Evolutionary conservation across 2,113 vertebrate species (phyloP), one percentile per base, ranked within the genome.

Genomic region (Prionailurus bengalensis): DNA sequence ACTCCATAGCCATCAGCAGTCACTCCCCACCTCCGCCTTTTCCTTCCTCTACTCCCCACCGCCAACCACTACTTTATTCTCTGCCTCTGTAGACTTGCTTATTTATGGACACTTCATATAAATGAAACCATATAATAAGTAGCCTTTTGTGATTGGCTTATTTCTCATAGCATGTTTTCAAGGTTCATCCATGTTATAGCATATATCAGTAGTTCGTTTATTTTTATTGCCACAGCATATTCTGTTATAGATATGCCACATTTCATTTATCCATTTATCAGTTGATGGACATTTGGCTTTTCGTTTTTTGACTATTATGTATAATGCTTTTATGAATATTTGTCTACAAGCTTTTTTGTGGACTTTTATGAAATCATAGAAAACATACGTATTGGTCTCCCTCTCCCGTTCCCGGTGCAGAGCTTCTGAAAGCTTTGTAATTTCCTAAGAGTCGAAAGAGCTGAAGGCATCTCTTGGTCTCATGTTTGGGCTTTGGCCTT

Each of bases 141-240:
- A 8, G 15, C 27, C 29, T 63, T 95, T 71, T 96, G 36, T 71
- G 73, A 73, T 33, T 86, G 19, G 10, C 70, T 91, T 97, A 27
- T 81, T 93, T 93, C 61, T 48, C 36, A 36, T 73, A 89, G 36
- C 42, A 86, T 89, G 25, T 53, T 91, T 91, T 45, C 68, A 91
- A 15, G 42, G 48, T 58, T 95, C 48, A 48, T 65, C 74, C 17
- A 6, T 39, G 25, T 70, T 29, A 25, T 9, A 42, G 6, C 14
- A 8, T 70, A 19, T 36, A 27, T 83, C 76, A 78, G 23, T 70
- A 48, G 5, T 95, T 92, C 4, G 55, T 88, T 90, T 76, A 51
- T 83, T 63, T 96, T 84, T 65, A 91, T 79, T 91, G 42, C 51
- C 17, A 89, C 74, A 88, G 88, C 80, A 84, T 42, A 88, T 84